Conservation (phyloP, 2,113 vertebrate genomes). For the Sardina pilchardus region DNA sequence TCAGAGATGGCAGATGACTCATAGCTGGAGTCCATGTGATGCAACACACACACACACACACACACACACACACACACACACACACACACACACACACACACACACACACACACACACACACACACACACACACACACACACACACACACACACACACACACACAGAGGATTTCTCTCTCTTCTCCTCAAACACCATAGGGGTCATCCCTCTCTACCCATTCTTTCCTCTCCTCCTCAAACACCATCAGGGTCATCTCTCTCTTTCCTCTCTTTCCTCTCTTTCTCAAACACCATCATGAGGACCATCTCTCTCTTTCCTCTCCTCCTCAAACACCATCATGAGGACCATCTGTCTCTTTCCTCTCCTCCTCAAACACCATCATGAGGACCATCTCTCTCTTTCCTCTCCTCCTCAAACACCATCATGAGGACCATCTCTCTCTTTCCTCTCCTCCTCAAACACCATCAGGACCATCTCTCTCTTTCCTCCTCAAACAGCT, state of each 20-base stretch:
- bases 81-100: not conserved
- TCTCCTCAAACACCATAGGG: not conserved
- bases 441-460: not conserved
- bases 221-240: not conserved
- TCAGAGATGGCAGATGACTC: too few species aligned
- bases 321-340: not conserved
- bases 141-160: not conserved
- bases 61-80: not conserved
- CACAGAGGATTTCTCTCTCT: too few species aligned
- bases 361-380: not conserved
- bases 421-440: too few species aligned
- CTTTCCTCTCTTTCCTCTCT: not conserved
- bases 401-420: too few species aligned
- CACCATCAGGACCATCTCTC: not conserved
- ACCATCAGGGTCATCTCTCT: not conserved
- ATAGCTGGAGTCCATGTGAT: too few species aligned
- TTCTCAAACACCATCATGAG: not conserved
- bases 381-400: too few species aligned
- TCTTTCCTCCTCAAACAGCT: not conserved
- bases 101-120: slow-evolving; percentile 1
- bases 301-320: too few species aligned
- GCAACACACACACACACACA: not conserved
- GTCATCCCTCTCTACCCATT: not conserved
- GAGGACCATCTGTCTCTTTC: not conserved
- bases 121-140: slow-evolving; percentile 10